These are phyloP conservation scores for Pelodiscus sinensis DNA, from an alignment of 2,113 vertebrate species.

Conservation along the genomic window DNA sequence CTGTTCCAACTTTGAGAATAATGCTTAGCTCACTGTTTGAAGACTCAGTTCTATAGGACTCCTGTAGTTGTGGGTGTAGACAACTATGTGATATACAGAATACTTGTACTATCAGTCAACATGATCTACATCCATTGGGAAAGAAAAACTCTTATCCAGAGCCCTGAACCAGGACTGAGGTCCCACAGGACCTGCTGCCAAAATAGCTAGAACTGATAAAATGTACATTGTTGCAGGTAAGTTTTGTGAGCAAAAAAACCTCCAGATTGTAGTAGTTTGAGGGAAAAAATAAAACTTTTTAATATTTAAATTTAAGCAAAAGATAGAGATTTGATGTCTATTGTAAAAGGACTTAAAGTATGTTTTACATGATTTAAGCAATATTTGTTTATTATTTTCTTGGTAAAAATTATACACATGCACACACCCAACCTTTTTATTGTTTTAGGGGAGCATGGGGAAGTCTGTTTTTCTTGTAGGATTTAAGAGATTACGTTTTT, in stretches of 20 bases:
- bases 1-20: slow-evolving; percentile 17
- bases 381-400: not conserved
- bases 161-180: too few species aligned
- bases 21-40: slow-evolving; percentile 16
- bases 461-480: not conserved
- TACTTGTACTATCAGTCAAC: slow-evolving; percentile 13
- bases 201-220: not conserved
- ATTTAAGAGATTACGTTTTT: not conserved
- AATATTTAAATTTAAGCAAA: not conserved
- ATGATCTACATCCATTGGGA: not conserved
- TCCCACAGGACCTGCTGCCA: too few species aligned
- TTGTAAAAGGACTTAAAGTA: not conserved
- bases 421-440: not conserved
- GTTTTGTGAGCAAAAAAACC: not conserved
- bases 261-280: not conserved
- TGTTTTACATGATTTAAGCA: not conserved
- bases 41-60: not conserved
- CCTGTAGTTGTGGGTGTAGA: not conserved
- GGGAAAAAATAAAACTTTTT: too few species aligned
- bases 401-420: not conserved
- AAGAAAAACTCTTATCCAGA: not conserved
- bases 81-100: not conserved
- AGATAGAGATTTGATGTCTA: not conserved
- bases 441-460: not conserved
- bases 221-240: too few species aligned